phyloP scores from a whole-genome alignment of 2,797 vertebrate species.

The Phaenicophaeus curvirostris region DNA sequence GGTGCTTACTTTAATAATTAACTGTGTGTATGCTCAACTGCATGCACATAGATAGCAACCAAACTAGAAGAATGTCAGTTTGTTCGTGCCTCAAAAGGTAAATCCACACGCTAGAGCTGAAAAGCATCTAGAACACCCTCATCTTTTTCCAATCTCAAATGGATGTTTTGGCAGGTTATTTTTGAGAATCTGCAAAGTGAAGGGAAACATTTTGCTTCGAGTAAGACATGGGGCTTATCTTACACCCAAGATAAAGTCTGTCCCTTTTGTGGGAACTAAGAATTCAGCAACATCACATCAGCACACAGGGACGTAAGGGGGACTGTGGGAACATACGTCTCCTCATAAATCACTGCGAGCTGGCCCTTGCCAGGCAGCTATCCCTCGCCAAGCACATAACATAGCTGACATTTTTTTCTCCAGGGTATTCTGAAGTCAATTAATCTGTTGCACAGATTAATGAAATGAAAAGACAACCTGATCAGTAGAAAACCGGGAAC shows the following conservation, averaged over 20 bases:
- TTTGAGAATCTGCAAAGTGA: not conserved
- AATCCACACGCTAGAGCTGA: not conserved
- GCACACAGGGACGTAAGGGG: rapidly evolving
- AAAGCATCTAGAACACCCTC: not conserved
- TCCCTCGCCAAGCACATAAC: not conserved
- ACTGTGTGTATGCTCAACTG: not conserved
- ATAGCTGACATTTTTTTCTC: not conserved
- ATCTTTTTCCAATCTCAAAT: not conserved
- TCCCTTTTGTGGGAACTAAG: not conserved
- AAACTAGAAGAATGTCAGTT: not conserved
- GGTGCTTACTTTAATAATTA: not conserved
- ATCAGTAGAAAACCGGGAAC: not conserved
- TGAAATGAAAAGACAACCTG: not conserved
- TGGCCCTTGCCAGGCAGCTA: not conserved
- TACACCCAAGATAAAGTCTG: not conserved
- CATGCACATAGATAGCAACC: not conserved
- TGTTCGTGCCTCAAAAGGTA: not conserved
- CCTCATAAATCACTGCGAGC: not conserved
- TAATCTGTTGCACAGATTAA: not conserved
- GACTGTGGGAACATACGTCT: not conserved
- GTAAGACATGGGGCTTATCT: not conserved
- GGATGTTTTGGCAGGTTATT: not conserved
- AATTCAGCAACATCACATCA: not conserved
- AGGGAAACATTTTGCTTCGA: not conserved
- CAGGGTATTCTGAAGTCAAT: not conserved